Base-by-base conservation (phyloP, 1,140 invertebrate genomes). In the Acromyrmex echinatior region DNA sequence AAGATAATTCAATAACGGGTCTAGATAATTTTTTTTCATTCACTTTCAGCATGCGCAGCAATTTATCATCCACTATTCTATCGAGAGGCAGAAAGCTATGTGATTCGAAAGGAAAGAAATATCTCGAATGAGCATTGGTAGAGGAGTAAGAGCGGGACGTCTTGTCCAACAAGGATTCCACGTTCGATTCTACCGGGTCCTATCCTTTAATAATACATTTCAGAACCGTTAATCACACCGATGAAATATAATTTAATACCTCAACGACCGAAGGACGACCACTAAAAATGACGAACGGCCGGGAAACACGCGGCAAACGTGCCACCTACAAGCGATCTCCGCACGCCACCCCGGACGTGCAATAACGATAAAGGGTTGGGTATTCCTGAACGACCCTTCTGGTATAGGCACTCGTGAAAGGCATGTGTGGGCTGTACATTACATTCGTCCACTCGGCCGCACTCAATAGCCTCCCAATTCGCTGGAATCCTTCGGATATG, bases 211-310 rank as follows among this genome's bases (percentile, higher is more conserved):
- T 91, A 91, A 91, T 88, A 91, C 77, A 91, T 90, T 71, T 45
- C 21, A 28, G 49, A 63, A 73, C 73, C 88, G 90, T 92, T 92
- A 92, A 92, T 92, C 90, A 92, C 80, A 70, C 35, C 62, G 79
- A 70, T 91, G 91, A 91, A 91, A 91, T 92, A 92, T 92, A 92
- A 92, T 92, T 92, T 91, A 92, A 92, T 92, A 91, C 81, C 66
- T 81, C 76, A 79, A 45, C 86, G 84, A 87, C 80, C 89, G 76
- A 88, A 80, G 80, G 53, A 53, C 88, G 60, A 86, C 86, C 89
- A 86, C 89, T 91, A 90, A 91, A 91, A 91, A 91, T 91, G 89
- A 91, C 86, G 89, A 88, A 91, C 89, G 86, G 51, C 71, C 89
- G 71, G 89, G 86, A 91, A 91, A 90, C 89, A 91, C 53, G 88